Evolutionary conservation across 2,888 invertebrate species (phyloP).

Genomic region (Buathra laborator): DNA sequence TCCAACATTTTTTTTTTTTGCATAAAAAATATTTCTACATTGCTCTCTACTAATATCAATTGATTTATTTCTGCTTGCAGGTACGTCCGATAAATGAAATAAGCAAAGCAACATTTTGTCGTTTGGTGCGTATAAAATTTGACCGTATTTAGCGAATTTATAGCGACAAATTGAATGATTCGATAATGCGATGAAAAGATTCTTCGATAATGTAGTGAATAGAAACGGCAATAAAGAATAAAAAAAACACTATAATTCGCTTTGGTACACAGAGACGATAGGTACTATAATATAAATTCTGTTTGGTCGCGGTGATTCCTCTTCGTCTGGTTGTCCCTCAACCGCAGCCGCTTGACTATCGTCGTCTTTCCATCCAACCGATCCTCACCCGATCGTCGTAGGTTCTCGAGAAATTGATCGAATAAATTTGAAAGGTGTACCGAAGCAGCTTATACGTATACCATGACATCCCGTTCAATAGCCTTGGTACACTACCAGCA

Average conservation of each 20-base stretch:
- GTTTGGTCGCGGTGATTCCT: slow-evolving; percentile 46
- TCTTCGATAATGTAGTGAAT: background rate
- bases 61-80: slow-evolving; percentile 28
- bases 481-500: slow-evolving; percentile 45
- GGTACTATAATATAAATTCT: slow-evolving; percentile 22
- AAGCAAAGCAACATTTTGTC: background rate
- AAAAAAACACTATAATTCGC: background rate
- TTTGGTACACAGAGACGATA: background rate
- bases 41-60: background rate
- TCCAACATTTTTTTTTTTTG: too few species aligned
- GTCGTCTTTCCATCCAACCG: slow-evolving; percentile 36
- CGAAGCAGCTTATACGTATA: slow-evolving; percentile 64
- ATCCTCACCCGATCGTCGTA: slow-evolving; percentile 31
- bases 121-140: background rate
- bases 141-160: background rate
- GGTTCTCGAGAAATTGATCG: slow-evolving; percentile 74
- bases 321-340: slow-evolving; percentile 50
- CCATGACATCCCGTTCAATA: slow-evolving; percentile 63
- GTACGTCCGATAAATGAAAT: slow-evolving; percentile 3
- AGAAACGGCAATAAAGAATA: background rate
- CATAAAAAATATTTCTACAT: background rate
- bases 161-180: too few species aligned
- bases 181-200: background rate
- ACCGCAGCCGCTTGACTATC: slow-evolving; percentile 50
- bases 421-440: slow-evolving; percentile 76